Evolutionary conservation across 1,140 invertebrate genomes (phyloP).

Genomic region (Ylistrum balloti): DNA sequence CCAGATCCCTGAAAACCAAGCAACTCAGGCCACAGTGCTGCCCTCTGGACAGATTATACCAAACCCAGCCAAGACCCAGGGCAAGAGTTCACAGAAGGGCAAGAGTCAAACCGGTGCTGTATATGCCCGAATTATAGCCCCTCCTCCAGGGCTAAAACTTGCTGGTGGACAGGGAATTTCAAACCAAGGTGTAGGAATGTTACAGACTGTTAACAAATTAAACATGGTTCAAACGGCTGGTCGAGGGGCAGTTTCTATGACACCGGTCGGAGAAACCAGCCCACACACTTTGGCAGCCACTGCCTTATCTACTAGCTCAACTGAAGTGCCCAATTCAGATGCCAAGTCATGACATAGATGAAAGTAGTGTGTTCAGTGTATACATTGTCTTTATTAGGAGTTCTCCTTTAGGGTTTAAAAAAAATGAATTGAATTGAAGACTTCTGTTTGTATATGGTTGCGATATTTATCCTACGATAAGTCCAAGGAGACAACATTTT

Average conservation of each 20-base stretch:
- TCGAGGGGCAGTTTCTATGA: conserved; percentile 45
- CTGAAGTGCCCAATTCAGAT: neutral
- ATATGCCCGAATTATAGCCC: conserved; percentile 80
- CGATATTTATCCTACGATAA: too few relatives aligned
- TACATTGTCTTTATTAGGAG: neutral
- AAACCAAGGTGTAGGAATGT: conserved; percentile 66
- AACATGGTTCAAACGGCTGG: conserved; percentile 53
- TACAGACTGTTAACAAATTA: conserved; percentile 74
- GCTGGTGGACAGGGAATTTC: conserved; percentile 55
- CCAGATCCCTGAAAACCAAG: conserved; percentile 61
- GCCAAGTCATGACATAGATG: conserved; percentile 46
- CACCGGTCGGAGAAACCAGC: neutral
- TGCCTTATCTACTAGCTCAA: conserved; percentile 41
- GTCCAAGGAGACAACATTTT: too few relatives aligned
- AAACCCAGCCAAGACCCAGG: conserved; percentile 64
- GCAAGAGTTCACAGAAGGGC: conserved; percentile 70
- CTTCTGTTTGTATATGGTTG: too few relatives aligned
- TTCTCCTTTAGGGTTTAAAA: neutral
- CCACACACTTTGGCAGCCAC: neutral
- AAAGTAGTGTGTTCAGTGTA: neutral
- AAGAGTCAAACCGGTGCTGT: conserved; percentile 76
- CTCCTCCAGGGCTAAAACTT: conserved; percentile 76
- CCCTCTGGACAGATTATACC: conserved; percentile 70
- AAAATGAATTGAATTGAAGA: too few relatives aligned
- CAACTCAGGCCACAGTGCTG: conserved; percentile 66